Percentiles rank a stretch among this genome's conserved stretches.
Evolutionary conservation across 1,140 invertebrate species (phyloP).

Genomic region (Cydia amplana): DNA sequence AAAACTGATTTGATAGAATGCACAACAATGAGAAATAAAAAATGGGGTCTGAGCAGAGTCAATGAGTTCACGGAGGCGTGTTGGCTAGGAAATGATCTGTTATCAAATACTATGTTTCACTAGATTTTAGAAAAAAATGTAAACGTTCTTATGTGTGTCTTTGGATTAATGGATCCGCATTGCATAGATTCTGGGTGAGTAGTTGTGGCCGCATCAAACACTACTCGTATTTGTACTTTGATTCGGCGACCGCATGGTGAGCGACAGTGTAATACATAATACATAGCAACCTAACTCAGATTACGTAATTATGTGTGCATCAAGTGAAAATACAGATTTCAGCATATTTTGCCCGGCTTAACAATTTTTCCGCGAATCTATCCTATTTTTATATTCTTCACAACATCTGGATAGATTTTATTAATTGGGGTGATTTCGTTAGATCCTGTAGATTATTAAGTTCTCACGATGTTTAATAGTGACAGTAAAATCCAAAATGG

Average conservation of each 20-base stretch:
- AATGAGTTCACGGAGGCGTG: conserved; percentile 65
- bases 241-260: too few relatives aligned
- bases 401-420: too few relatives aligned
- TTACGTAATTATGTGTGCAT: conserved; percentile 14
- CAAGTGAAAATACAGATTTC: neutral
- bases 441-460: too few relatives aligned
- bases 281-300: neutral
- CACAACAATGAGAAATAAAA: conserved; percentile 65
- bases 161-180: neutral
- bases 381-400: neutral
- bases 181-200: too few relatives aligned
- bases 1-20: conserved; percentile 45
- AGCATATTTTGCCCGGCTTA: neutral
- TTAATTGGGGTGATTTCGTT: too few relatives aligned
- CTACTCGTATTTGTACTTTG: too few relatives aligned
- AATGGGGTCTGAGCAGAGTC: conserved; percentile 75
- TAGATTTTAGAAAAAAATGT: neutral
- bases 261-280: too few relatives aligned
- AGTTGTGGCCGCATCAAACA: too few relatives aligned
- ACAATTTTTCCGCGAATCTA: too few relatives aligned
- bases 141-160: conserved; percentile 38
- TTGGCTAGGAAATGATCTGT: conserved; percentile 12
- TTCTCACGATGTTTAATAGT: too few relatives aligned
- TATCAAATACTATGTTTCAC: neutral
- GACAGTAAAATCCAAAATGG: too few relatives aligned